These are phyloP conservation scores for Lithobates sylvaticus DNA, from an alignment of 2,797 vertebrate genomes.

Conservation along the genomic window DNA sequence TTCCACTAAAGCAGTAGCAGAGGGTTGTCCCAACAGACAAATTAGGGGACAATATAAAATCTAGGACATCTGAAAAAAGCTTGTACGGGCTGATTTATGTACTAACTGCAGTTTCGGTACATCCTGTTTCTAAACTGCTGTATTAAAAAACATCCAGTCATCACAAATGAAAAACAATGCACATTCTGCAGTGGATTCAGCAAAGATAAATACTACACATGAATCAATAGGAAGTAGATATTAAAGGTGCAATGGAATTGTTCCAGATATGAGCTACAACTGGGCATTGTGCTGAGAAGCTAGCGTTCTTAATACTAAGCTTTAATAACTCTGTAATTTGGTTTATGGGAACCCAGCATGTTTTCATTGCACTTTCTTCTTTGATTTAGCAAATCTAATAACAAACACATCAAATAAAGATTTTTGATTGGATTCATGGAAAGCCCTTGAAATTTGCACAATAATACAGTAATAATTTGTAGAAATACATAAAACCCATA, in stretches of 20 bases:
- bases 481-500: too few species aligned
- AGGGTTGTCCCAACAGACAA: constrained; percentile 31
- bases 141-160: constrained; percentile 58
- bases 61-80: constrained; percentile 51
- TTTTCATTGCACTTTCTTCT: not conserved
- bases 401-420: not conserved
- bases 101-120: constrained; percentile 44
- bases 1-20: constrained; percentile 17
- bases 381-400: not conserved
- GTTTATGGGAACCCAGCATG: not conserved
- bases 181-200: constrained; percentile 41
- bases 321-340: not conserved
- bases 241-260: constrained; percentile 16
- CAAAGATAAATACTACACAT: constrained; percentile 43
- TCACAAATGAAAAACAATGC: constrained; percentile 55
- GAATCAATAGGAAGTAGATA: constrained; percentile 43
- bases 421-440: too few species aligned
- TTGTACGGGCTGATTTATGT: constrained; percentile 45
- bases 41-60: constrained; percentile 47
- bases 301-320: not conserved
- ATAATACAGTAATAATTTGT: too few species aligned
- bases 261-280: constrained; percentile 24
- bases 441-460: too few species aligned
- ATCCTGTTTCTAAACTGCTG: constrained; percentile 48
- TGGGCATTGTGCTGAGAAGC: not conserved